phyloP scores from a whole-genome alignment of 2,888 invertebrate genomes.

The Acrocera orbiculus region DNA sequence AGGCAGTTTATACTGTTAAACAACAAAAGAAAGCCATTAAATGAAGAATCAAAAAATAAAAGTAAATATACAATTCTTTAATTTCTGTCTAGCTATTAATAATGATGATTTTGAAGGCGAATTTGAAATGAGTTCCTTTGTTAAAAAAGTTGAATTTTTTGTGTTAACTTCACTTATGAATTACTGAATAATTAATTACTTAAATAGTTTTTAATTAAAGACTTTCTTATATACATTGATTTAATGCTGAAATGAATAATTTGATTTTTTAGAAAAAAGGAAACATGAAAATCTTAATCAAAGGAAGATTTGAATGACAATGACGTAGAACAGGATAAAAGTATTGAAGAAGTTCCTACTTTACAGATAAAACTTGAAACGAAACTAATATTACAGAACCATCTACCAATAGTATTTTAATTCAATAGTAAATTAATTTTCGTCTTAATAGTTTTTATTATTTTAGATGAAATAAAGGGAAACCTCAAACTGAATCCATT shows the following conservation, averaged over 20 bases:
- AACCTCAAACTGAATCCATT: too few species aligned
- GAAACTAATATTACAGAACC: not conserved
- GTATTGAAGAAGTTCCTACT: not conserved
- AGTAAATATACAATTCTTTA: not conserved
- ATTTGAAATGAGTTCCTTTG: slow-evolving; percentile 35
- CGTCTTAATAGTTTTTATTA: too few species aligned
- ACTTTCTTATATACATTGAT: too few species aligned
- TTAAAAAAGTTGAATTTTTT: too few species aligned
- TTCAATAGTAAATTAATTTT: slow-evolving; percentile 10
- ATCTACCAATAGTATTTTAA: not conserved
- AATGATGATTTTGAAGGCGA: slow-evolving; percentile 49
- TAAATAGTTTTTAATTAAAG: too few species aligned
- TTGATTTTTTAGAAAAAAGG: not conserved
- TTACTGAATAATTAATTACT: too few species aligned
- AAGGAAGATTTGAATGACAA: too few species aligned
- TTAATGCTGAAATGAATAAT: too few species aligned
- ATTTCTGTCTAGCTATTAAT: too few species aligned
- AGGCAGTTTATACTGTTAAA: slow-evolving; percentile 5
- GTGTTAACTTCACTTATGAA: too few species aligned
- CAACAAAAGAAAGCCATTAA: not conserved
- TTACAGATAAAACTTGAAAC: not conserved
- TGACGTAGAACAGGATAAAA: slow-evolving; percentile 7
- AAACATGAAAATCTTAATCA: not conserved
- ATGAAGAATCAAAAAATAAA: not conserved
- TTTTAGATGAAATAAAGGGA: too few species aligned